Evolutionary conservation across 1,140 invertebrate species (phyloP).

Genomic region (Cotesia typhae): DNA sequence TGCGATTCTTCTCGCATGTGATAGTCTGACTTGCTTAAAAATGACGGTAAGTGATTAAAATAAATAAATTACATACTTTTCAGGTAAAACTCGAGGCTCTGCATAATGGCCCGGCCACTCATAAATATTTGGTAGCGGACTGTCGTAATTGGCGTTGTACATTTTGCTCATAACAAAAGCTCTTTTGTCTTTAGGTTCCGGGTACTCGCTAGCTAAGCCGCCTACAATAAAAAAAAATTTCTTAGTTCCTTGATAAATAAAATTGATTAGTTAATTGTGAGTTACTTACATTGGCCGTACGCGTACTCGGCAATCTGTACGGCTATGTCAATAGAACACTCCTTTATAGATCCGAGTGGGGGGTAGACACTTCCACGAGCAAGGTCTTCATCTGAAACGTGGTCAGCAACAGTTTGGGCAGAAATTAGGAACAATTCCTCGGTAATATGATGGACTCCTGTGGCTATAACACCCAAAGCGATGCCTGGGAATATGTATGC

Average conservation of each 20-base stretch:
- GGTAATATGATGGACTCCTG: slow-evolving; percentile 86
- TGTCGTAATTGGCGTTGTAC: slow-evolving; percentile 83
- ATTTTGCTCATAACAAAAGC: slow-evolving; percentile 78
- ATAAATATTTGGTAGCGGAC: slow-evolving; percentile 79
- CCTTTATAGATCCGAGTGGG: slow-evolving; percentile 75
- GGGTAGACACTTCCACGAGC: slow-evolving; percentile 79
- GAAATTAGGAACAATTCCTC: slow-evolving; percentile 92
- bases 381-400: slow-evolving; percentile 76
- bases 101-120: slow-evolving; percentile 71
- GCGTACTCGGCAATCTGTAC: slow-evolving; percentile 75
- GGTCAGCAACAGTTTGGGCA: slow-evolving; percentile 79
- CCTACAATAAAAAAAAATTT: slow-evolving; percentile 40
- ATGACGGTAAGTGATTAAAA: no score
- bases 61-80: slow-evolving; percentile 55
- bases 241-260: no score
- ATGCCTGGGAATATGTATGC: slow-evolving; percentile 97
- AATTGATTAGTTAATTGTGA: no score
- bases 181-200: slow-evolving; percentile 80
- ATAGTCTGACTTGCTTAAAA: no score
- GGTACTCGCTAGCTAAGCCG: slow-evolving; percentile 84
- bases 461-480: slow-evolving; percentile 87
- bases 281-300: slow-evolving; percentile 69
- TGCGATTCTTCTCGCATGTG: background rate
- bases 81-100: slow-evolving; percentile 57
- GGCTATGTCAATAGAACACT: slow-evolving; percentile 79